Conservation (phyloP, 2,113 vertebrate genomes). For the Perca flavescens region DNA sequence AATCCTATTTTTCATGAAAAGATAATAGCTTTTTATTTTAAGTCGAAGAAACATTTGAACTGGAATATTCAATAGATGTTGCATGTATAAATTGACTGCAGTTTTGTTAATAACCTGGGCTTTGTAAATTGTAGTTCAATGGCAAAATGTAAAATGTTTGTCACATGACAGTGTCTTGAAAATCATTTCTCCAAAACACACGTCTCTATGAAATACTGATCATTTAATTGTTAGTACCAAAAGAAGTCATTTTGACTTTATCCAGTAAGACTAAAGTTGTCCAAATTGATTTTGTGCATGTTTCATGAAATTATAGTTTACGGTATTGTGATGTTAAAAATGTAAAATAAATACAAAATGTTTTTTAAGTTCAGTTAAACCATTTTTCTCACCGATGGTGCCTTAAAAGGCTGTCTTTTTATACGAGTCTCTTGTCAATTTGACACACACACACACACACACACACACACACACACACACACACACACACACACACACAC, state of each 20-base stretch:
- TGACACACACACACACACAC: not conserved
- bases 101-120: no score
- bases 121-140: no score
- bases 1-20: not conserved
- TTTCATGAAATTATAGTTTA: not conserved
- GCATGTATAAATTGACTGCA: not conserved
- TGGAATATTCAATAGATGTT: not conserved
- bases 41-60: not conserved
- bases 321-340: not conserved
- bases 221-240: not conserved
- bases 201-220: not conserved
- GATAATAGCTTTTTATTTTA: not conserved
- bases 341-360: not conserved
- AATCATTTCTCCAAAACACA: not conserved
- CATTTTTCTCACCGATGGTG: no score
- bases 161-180: no score
- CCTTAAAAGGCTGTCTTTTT: not conserved
- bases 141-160: no score
- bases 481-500: not conserved
- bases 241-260: not conserved
- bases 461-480: not conserved
- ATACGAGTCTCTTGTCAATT: not conserved
- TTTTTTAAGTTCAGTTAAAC: not conserved
- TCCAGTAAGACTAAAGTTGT: not conserved
- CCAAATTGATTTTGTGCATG: not conserved